Evolutionary conservation across 1,140 invertebrate species (phyloP).

Genomic region (Homalodisca vitripennis): DNA sequence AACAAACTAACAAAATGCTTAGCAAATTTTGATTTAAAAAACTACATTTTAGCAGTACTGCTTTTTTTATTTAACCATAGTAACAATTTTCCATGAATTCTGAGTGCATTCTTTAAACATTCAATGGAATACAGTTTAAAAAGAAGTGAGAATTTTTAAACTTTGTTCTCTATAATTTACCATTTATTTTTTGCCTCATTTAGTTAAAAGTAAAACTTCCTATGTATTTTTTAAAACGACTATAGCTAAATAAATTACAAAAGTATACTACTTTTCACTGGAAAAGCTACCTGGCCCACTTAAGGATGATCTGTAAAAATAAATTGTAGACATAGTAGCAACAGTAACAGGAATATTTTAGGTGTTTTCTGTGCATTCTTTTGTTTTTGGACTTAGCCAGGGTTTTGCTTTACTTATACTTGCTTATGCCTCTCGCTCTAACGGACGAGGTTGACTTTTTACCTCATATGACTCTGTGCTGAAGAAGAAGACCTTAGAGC

Average conservation of each 20-base stretch:
- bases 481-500: too few species aligned
- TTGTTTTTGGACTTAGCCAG: background rate
- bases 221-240: conserved; percentile 3
- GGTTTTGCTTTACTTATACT: too few species aligned
- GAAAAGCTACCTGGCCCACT: background rate
- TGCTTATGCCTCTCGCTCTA: too few species aligned
- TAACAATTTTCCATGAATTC: background rate
- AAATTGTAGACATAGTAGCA: conserved; percentile 6
- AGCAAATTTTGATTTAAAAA: background rate
- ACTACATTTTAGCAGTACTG: background rate
- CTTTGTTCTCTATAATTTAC: background rate
- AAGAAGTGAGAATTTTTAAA: background rate
- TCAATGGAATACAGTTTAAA: background rate
- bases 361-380: background rate
- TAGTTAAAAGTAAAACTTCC: background rate
- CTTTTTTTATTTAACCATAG: background rate
- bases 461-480: too few species aligned
- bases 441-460: too few species aligned
- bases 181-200: background rate
- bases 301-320: background rate
- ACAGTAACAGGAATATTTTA: background rate
- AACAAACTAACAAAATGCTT: background rate
- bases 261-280: conserved; percentile 3
- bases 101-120: background rate
- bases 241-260: background rate